Evolutionary conservation across 23 tunicate genomes (phyloP), one percentile per base, ranked within the genome.

Genomic region (Halocynthia roretzi): DNA sequence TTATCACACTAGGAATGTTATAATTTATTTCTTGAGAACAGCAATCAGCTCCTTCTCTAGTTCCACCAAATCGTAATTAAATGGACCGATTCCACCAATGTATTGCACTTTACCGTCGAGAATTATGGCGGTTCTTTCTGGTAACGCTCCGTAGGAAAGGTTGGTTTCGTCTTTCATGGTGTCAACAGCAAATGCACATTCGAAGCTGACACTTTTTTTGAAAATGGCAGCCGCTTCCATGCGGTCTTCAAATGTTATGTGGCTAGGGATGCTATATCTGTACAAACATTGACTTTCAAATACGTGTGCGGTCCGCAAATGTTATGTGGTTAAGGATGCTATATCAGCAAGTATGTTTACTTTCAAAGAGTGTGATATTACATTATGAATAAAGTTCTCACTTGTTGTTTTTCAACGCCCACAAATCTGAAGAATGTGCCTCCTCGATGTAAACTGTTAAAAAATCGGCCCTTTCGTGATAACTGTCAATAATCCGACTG

Each of bases 51-150:
- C 44, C 4, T 31, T 31, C 44, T 31, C 44, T 31, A 31, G 44
- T 31, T 31, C 44, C 44, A 31, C 44, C 44, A 31, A 31, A 31
- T 31, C 44, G 44, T 31, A 31, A 31, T 31, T 31, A 31, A 31
- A 84, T n/a, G 88, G 88, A 1, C 88, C 88, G 17, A 84, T 84
- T 71, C 88, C 88, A 7, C 72, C 70, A 23, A 84, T 61, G 71
- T 77, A 84, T 31, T 19, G 58, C 23, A 84, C 79, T 61, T 51
- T 53, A 6, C 54, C 51, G 52, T 84, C 63, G 1, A 9, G n/a
- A 15, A 84, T 67, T 10, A 84, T 78, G 52, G 73, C 83, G 78
- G 78, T 69, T 54, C 88, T 61, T 53, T 84, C 88, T 60, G 88
- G 88, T 20, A 84, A 9, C 19, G 67, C 88, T 50, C 88, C 88